Conservation (phyloP, 2,113 vertebrate species). For the Sphaerodactylus townsendi region DNA sequence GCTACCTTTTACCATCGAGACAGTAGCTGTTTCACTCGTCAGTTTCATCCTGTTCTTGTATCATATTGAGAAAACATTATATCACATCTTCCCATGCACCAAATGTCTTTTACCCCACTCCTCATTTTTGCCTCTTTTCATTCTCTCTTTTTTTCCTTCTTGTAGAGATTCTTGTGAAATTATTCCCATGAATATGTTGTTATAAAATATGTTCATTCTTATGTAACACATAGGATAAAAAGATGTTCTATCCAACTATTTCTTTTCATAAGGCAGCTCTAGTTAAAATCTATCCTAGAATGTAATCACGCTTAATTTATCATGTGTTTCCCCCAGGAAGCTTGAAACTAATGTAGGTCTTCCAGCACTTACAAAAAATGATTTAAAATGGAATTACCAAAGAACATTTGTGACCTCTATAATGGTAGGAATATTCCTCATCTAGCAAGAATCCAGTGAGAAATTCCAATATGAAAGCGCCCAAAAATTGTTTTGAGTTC, state of each 20-base stretch:
- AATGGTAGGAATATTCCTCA: neutral
- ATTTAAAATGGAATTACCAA: constrained; percentile 7
- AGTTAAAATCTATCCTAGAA: constrained; percentile 1
- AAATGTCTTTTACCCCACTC: neutral
- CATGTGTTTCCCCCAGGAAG: constrained; percentile 4
- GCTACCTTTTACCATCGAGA: neutral
- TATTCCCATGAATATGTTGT: constrained; percentile 5
- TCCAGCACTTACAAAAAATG: neutral
- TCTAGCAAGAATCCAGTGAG: neutral
- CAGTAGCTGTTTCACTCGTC: neutral
- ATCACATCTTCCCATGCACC: neutral
- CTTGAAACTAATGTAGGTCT: neutral
- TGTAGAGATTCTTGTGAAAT: neutral
- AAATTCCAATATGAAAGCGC: neutral
- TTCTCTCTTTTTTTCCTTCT: neutral
- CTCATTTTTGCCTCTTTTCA: neutral
- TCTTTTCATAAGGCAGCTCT: neutral
- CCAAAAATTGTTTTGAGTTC: constrained; percentile 29
- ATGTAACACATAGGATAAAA: constrained; percentile 11
- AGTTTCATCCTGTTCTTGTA: neutral
- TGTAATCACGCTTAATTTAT: neutral
- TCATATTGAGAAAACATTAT: neutral
- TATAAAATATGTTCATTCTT: constrained; percentile 9
- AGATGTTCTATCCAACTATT: neutral
- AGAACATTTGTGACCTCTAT: neutral